Base-by-base conservation (phyloP, 2,888 invertebrate genomes). In the Drosophila mettleri region DNA sequence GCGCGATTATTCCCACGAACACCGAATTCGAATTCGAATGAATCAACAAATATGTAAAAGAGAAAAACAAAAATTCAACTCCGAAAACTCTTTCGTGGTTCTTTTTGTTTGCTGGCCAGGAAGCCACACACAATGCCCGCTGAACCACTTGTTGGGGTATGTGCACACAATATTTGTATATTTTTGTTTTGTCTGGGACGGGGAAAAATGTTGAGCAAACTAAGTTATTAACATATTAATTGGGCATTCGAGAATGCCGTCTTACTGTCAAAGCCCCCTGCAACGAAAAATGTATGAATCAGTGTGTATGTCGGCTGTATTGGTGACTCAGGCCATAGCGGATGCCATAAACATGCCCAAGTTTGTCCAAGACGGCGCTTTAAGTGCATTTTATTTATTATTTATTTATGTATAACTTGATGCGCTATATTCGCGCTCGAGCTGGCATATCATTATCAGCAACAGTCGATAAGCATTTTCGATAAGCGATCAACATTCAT, bases 1-100 rank as follows among this genome's bases (percentile, higher is more conserved):
- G 57, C 64, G 68, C 66, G 54, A 67, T 69, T 69, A 52, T 89
- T 88, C 87, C 80, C 89, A 89, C 87, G 89, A 82, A 46, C 57
- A 65, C 33, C 34, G 36, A 49, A 38, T 46, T 57, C 48, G 43
- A 59, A 73, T 61, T 59, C 14, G 36, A 68, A 58, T 60, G 62
- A 82, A 76, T 67, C 74, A 68, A 74, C 78, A 71, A 74, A 70
- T 22, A 22, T n/a, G 22, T 58, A 70, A 68, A 59, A 62, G 57
- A 22, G 62, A 61, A 60, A 43, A 41, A 51, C 33, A 52, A 39
- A 20, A 39, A n/a, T n/a, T n/a, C 29, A 43, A 24, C 45, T 36
- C 36, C 34, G 20, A 46, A 49, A 55, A 69, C 39, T 39, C 24
- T 57, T 34, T 16, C 16, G n/a, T 9, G 33, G 22, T 27, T 34